A percentile compares a stretch with the other conserved stretches of the same genome.
Conservation (phyloP, 2,888 invertebrate genomes). For the Athripsodes cinereus region DNA sequence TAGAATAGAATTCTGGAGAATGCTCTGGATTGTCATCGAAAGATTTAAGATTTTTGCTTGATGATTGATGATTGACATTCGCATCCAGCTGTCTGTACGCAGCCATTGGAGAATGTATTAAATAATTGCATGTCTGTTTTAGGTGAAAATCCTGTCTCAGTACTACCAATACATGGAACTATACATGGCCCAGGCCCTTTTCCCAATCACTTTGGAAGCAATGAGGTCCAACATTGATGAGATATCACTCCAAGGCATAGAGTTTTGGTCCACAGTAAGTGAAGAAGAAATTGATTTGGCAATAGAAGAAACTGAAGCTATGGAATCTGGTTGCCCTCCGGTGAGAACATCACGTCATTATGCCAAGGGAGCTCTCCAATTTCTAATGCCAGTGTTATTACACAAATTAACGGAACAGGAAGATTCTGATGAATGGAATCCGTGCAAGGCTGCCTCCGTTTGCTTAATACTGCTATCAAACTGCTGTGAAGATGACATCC, state of each 20-base stretch:
- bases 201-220: conserved; percentile 96
- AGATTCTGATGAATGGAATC: conserved; percentile 98
- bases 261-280: conserved; percentile 99
- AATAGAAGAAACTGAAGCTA: conserved; percentile 91
- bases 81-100: too few relatives aligned
- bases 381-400: conserved; percentile 88
- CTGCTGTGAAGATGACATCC: conserved; percentile 95
- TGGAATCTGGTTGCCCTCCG: conserved; percentile 87
- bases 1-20: too few relatives aligned
- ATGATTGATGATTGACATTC: too few relatives aligned
- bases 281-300: conserved; percentile 97
- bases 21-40: too few relatives aligned
- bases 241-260: conserved; percentile 95
- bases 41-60: too few relatives aligned
- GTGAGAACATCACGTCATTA: conserved; percentile 90
- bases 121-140: too few relatives aligned
- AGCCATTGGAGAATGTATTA: too few relatives aligned
- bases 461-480: conserved; percentile 96
- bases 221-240: conserved; percentile 97
- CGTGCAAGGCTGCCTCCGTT: conserved; percentile 97
- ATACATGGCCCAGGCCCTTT: conserved; percentile 97
- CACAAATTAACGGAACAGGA: conserved; percentile 94
- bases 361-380: conserved; percentile 96
- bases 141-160: conserved; percentile 89
- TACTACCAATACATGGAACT: conserved; percentile 99